Evolutionary conservation across 37 sponge, comb jelly and placozoan genomes (phyloP).

Genomic region (Oopsacas minuta): DNA sequence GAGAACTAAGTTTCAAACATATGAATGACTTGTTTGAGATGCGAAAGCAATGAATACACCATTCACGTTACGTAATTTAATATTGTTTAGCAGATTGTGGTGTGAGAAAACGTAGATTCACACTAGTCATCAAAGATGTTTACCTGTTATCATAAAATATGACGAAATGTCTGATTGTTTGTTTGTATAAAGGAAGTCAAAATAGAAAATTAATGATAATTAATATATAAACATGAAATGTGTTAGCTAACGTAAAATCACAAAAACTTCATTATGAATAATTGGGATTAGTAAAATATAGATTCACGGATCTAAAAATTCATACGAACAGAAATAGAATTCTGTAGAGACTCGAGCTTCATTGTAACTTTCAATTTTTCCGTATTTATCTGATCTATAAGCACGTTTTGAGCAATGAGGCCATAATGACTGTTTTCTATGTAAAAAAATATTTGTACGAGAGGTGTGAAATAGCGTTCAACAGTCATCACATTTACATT

Average conservation of each 20-base stretch:
- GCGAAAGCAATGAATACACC: no score
- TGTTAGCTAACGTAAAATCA: neutral
- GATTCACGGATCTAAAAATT: neutral
- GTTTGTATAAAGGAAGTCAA: no score
- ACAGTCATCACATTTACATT: neutral
- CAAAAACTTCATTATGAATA: neutral
- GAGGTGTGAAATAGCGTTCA: conserved; percentile 1
- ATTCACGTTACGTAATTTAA: no score
- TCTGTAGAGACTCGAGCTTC: conserved; percentile 3
- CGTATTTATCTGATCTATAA: conserved; percentile 4
- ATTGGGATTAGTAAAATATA: neutral
- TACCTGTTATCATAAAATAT: no score
- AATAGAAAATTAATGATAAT: no score
- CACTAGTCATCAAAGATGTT: no score
- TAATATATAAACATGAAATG: neutral
- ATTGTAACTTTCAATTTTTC: neutral
- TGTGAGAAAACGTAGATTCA: no score
- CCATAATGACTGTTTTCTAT: neutral
- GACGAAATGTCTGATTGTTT: no score
- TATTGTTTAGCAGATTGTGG: no score
- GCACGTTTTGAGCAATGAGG: neutral
- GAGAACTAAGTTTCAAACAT: no score
- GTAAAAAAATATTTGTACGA: neutral
- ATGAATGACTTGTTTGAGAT: no score
- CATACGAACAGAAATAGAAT: neutral